A percentile compares a stretch with the other conserved stretches of the same genome.
phyloP scores from a whole-genome alignment of 2,113 vertebrate genomes.

The Gymnocephalus cernua region DNA sequence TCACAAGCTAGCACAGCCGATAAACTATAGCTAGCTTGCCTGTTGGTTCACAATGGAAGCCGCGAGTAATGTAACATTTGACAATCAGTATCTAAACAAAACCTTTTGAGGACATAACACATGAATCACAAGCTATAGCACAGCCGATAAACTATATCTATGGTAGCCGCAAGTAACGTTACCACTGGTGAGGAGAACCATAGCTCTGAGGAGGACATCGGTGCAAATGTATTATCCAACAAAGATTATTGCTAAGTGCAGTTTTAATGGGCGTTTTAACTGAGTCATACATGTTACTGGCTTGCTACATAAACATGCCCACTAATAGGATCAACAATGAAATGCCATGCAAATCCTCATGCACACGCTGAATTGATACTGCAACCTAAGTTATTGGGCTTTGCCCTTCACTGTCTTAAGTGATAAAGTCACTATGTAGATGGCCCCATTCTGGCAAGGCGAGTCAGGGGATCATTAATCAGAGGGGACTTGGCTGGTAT shows the following conservation, averaged over 20 bases:
- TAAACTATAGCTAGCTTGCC: no score
- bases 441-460: constrained; percentile 63
- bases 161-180: no score
- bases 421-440: constrained; percentile 62
- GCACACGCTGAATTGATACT: constrained; percentile 2
- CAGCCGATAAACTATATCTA: no score
- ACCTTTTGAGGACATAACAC: no score
- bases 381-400: constrained; percentile 32
- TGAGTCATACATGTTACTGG: neutral
- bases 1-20: no score
- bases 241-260: neutral
- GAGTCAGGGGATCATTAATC: constrained; percentile 61
- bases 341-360: neutral
- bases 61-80: no score
- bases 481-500: constrained; percentile 60
- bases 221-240: no score
- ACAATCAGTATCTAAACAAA: no score
- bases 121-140: no score
- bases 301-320: neutral
- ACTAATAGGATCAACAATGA: neutral
- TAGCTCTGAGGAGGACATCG: no score
- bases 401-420: constrained; percentile 71
- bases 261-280: neutral
- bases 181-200: no score
- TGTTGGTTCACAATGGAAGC: no score